Evolutionary conservation across 2,888 invertebrate genomes (phyloP), one percentile per base, ranked within the genome.

Genomic region (Ectemnius cavifrons): DNA sequence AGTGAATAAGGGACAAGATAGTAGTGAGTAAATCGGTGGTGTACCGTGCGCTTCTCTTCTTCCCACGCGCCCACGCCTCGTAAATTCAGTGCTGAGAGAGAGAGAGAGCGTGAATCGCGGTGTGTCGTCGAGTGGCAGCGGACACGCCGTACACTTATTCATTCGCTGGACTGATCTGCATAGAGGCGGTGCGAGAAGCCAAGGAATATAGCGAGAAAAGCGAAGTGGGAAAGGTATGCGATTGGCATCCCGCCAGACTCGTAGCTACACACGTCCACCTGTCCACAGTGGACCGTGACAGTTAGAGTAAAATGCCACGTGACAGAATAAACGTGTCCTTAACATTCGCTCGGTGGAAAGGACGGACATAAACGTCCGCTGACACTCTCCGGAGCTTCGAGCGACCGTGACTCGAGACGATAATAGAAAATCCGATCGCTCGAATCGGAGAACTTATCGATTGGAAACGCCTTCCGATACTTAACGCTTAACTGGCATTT

Each of bases 61-160:
- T 82, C 82, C 82, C 83, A 80, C 83, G 83, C 79, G 64, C 77
- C 69, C 66, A 65, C 73, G 71, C 71, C 73, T 76, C 64, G 73
- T 73, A 71, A 77, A 78, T 64, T 80, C 63, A 66, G 37, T 37
- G 37, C 37, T 6, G 37, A 4, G 37, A 2, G 37, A 11, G 37
- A 4, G 37, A 2, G 37, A 11, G 37, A 37, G 37, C 37, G 37
- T 37, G 37, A 37, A 37, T 37, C 37, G 8, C 11, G 8, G 37
- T 11, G 37, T 37, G 37, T 37, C 37, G 37, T 37, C 37, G 37
- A 37, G 37, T 37, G 69, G 47, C 73, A 28, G 57, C 20, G n/a
- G 6, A 18, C 45, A 8, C 27, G n/a, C 6, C 11, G 13, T 62
- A 67, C 70, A 47, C 63, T 62, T 64, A 71, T 67, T 77, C 59